Percentiles rank a stretch among this genome's conserved stretches.
Conservation (phyloP, 2,797 vertebrate species). For the Rhinogobio ventralis region DNA sequence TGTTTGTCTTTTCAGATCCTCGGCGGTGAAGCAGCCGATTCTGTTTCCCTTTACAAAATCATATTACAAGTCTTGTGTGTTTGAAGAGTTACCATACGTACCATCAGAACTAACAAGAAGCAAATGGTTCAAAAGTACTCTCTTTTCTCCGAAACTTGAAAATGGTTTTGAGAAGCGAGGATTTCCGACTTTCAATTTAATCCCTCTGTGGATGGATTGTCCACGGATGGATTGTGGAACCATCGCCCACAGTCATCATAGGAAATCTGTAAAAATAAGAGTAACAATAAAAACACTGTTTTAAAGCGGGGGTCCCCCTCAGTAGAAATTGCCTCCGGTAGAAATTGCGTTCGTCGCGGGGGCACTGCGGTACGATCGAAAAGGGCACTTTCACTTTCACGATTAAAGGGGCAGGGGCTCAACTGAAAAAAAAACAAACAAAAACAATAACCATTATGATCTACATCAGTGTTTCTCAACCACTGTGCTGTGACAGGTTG, state of each 20-base stretch:
- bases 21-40: neutral
- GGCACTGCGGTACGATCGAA: too few species aligned
- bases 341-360: too few species aligned
- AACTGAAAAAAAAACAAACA: too few species aligned
- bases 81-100: neutral
- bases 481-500: too few species aligned
- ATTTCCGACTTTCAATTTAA: neutral
- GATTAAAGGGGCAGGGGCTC: too few species aligned
- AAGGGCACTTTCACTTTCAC: too few species aligned
- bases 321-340: too few species aligned
- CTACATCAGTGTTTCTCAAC: too few species aligned
- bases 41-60: neutral
- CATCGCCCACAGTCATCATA: neutral
- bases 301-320: too few species aligned
- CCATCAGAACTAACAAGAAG: neutral
- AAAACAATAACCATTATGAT: too few species aligned
- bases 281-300: neutral
- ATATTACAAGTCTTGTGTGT: neutral
- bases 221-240: neutral
- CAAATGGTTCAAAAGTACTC: neutral
- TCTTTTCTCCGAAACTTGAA: neutral
- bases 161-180: neutral
- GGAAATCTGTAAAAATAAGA: neutral
- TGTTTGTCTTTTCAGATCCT: too few species aligned
- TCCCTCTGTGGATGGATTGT: too few species aligned